Evolutionary conservation across 2,888 invertebrate species (phyloP), one percentile per base, ranked within the genome.

Genomic region (Spodoptera picta): DNA sequence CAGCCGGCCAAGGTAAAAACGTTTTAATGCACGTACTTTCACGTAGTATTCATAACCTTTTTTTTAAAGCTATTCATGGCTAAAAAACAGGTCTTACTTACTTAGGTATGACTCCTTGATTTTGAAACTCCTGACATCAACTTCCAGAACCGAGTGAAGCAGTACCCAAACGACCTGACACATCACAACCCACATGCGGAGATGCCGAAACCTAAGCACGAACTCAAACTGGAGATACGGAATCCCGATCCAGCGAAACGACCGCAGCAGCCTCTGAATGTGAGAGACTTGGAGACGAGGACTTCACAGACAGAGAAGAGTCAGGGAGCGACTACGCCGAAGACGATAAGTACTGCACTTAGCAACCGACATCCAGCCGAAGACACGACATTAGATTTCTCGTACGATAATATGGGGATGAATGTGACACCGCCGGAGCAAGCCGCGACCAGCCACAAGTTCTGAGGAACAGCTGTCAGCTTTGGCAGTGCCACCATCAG

Each of bases 331-430:
- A 95, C 95, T 0, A 96, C 96, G 0, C 94, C 96, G 7, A 95
- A 95, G 58, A 97, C 97, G 0, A 95, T 96, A 51, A 96, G 96
- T 77, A 97, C 97, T 5, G 96, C 96, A 0, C 92, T 97, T 0
- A 97, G 96, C 73, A 95, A 96, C 65, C 95, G 97, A 64, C 95
- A 97, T 79, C 97, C 97, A 0, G 97, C 97, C 19, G 97, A 97
- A 86, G 97, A 97, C 74, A 96, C 96, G 0, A 97, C 97, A 1
- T 90, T 97, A 46, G 97, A 97, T 79, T 97, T 97, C 80, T 97
- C 97, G 0, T 97, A 97, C 83, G 97, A 97, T 81, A 97, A 97
- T 88, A 96, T 96, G 83, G 97, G 96, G 0, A 96, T 97, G 96
- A 96, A 96, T 12, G 96, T 96, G 67, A 96, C 96, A 0, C 96